Conservation (phyloP, 2,888 invertebrate genomes). For the Platycnemis pennipes region DNA sequence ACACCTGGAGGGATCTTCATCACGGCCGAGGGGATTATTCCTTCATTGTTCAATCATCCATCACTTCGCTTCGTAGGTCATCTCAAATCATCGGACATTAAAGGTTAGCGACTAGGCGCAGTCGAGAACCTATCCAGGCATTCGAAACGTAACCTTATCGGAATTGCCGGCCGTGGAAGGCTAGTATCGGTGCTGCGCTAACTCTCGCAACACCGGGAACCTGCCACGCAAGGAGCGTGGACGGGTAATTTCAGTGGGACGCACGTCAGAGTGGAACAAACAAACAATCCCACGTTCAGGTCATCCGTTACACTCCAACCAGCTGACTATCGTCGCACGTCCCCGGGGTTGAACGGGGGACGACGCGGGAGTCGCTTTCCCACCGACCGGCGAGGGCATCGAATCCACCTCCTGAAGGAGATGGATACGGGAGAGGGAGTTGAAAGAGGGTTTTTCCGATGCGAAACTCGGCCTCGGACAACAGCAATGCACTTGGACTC, state of each 20-base stretch:
- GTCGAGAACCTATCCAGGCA: background rate
- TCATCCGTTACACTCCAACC: background rate
- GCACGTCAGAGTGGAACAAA: background rate
- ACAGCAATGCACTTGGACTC: background rate
- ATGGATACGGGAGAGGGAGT: background rate
- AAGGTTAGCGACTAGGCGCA: background rate
- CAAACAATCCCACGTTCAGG: background rate
- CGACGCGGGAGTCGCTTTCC: background rate
- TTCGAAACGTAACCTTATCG: background rate
- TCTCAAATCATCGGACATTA: background rate
- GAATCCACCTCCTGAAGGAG: background rate
- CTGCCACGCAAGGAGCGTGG: background rate
- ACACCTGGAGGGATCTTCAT: too few relatives aligned
- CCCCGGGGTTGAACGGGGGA: background rate
- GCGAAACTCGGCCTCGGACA: conserved; percentile 27
- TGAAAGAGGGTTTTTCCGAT: background rate
- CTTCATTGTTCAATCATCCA: too few relatives aligned
- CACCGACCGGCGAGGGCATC: background rate
- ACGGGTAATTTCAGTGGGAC: background rate
- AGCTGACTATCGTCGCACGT: conserved; percentile 7
- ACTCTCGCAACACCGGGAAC: background rate
- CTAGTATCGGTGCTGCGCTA: too few relatives aligned
- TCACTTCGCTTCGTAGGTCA: too few relatives aligned
- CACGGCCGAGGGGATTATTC: too few relatives aligned
- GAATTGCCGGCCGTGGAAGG: background rate